phyloP scores from a whole-genome alignment of 2,797 vertebrate species.

The Botia almorhae region DNA sequence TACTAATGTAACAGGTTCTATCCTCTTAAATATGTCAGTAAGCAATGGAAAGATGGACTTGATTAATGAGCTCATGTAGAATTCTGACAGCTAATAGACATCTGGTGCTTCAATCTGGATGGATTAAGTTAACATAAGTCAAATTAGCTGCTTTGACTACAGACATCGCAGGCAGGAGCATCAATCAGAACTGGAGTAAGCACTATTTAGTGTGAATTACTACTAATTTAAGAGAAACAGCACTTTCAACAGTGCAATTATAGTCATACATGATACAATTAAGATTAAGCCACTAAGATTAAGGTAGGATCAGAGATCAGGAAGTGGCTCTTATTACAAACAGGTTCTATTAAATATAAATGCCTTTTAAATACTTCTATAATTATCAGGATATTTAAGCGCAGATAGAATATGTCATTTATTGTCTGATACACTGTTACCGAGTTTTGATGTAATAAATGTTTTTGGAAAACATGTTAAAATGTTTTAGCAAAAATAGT shows the following conservation, averaged over 20 bases:
- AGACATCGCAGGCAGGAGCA: constrained; percentile 25
- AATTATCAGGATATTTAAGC: no score
- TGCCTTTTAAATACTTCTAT: no score
- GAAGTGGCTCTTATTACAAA: no score
- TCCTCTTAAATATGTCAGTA: not conserved
- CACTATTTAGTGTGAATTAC: constrained; percentile 15
- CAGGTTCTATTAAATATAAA: no score
- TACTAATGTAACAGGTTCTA: not conserved
- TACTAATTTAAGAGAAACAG: constrained; percentile 14
- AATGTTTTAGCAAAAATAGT: no score
- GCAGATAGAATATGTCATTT: no score
- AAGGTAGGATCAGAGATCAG: no score
- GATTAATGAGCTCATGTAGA: constrained; percentile 33
- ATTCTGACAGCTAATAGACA: constrained; percentile 31
- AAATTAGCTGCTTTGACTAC: constrained; percentile 32
- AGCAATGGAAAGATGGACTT: constrained; percentile 28
- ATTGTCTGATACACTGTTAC: no score
- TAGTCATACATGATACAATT: no score
- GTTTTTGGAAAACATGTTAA: no score
- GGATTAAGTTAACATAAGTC: constrained; percentile 49
- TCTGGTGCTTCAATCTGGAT: constrained; percentile 31
- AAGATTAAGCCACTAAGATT: no score
- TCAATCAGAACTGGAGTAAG: constrained; percentile 34
- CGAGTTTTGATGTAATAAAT: no score
- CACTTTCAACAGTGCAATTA: not conserved